Conservation (phyloP, 2,888 invertebrate genomes). For the Andrena haemorrhoa region DNA sequence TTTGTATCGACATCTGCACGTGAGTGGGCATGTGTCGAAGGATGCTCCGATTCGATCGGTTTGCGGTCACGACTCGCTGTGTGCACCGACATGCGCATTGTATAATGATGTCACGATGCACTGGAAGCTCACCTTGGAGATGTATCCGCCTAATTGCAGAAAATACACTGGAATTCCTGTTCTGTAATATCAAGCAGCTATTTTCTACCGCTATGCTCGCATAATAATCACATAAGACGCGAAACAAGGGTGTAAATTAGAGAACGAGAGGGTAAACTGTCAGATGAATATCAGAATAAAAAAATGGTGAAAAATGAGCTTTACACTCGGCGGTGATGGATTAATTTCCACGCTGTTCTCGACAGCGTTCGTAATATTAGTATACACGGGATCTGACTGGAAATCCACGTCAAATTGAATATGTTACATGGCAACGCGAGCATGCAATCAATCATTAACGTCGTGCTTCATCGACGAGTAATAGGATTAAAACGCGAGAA, state of each 20-base stretch:
- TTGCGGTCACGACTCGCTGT: slow-evolving; percentile 31
- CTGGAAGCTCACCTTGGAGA: slow-evolving; percentile 44
- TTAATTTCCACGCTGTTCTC: slow-evolving; percentile 11
- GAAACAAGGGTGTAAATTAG: background rate
- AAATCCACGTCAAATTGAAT: slow-evolving; percentile 15
- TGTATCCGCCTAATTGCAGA: slow-evolving; percentile 30
- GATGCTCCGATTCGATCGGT: slow-evolving; percentile 53
- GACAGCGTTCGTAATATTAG: slow-evolving; percentile 17
- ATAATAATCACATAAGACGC: background rate
- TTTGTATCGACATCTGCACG: background rate
- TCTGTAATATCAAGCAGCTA: background rate
- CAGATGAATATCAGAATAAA: background rate
- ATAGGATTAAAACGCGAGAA: slow-evolving; percentile 2
- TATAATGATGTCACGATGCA: slow-evolving; percentile 17
- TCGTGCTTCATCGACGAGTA: slow-evolving; percentile 4
- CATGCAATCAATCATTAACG: slow-evolving; percentile 13
- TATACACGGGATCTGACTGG: background rate
- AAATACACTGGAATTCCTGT: background rate
- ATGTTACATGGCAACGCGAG: background rate
- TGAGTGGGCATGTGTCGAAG: slow-evolving; percentile 25
- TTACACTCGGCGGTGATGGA: slow-evolving; percentile 19
- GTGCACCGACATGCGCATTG: slow-evolving; percentile 45
- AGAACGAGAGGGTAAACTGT: background rate
- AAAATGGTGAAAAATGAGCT: slow-evolving; percentile 16
- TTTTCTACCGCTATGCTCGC: background rate